Conservation (phyloP, 2,797 vertebrate species). For the Coccyzus lansbergi region DNA sequence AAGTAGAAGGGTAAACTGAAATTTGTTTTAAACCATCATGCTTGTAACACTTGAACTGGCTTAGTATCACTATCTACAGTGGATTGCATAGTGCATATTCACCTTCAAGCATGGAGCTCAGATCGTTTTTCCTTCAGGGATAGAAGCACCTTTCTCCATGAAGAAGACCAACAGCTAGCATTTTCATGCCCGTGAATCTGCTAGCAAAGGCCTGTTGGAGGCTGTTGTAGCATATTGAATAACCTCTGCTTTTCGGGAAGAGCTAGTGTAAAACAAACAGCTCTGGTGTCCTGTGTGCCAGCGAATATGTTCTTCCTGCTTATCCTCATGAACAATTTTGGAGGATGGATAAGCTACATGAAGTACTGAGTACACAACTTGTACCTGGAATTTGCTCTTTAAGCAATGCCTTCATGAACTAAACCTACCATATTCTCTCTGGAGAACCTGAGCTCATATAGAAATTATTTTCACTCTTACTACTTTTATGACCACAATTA, state of each 20-base stretch:
- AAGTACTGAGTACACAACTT: background rate
- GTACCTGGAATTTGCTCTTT: background rate
- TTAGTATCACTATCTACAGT: background rate
- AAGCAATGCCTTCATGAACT: background rate
- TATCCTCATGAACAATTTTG: background rate
- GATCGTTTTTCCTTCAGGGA: background rate
- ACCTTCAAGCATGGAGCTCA: background rate
- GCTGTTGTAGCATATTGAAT: background rate
- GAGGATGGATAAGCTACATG: too few relatives aligned
- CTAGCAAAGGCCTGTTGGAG: background rate
- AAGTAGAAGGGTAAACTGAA: background rate
- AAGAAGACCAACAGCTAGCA: background rate
- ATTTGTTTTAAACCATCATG: background rate
- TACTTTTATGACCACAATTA: background rate
- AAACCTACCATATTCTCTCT: background rate
- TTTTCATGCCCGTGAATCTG: background rate
- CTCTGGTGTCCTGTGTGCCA: background rate
- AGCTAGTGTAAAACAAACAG: background rate
- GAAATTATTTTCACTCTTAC: background rate
- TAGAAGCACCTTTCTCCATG: background rate
- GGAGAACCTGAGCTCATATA: background rate
- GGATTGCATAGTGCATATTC: background rate
- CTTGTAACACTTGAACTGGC: background rate
- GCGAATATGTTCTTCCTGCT: background rate
- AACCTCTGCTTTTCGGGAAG: background rate